Conservation (phyloP, 2,797 vertebrate genomes). For the Rhinophrynus dorsalis region DNA sequence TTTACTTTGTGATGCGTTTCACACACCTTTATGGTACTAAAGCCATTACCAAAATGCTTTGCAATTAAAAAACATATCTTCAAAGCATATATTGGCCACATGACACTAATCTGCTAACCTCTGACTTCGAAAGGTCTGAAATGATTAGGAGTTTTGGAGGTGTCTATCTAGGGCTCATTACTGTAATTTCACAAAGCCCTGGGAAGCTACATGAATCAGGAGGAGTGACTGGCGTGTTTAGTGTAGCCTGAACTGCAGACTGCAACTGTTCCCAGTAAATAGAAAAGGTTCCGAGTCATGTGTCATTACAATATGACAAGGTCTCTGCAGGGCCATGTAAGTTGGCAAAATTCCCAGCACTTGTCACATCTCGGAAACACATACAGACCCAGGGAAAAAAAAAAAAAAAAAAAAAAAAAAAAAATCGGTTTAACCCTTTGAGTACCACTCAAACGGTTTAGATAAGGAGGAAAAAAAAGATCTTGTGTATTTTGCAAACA, state of each 20-base stretch:
- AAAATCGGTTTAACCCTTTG: too few species aligned
- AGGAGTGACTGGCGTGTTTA: constrained; percentile 39
- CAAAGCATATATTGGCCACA: background rate
- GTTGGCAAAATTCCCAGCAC: constrained; percentile 69
- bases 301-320: constrained; percentile 69
- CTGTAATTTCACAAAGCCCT: constrained; percentile 46
- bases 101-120: background rate
- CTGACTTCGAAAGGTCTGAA: constrained; percentile 35
- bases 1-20: too few species aligned
- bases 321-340: constrained; percentile 58
- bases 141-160: constrained; percentile 32
- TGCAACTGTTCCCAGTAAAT: constrained; percentile 57
- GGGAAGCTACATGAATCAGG: constrained; percentile 46
- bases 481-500: background rate
- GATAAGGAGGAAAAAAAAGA: constrained; percentile 16
- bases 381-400: constrained; percentile 55
- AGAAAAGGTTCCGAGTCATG: constrained; percentile 60
- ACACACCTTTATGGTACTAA: too few species aligned
- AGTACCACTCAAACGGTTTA: too few species aligned
- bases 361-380: constrained; percentile 68
- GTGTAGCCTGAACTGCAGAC: constrained; percentile 52
- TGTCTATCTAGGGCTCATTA: constrained; percentile 35
- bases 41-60: background rate
- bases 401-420: constrained; percentile 63
- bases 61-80: constrained; percentile 6